These are phyloP conservation scores for Hippocampus comes DNA, from an alignment of 2,113 vertebrate genomes.

Conservation along the genomic window DNA sequence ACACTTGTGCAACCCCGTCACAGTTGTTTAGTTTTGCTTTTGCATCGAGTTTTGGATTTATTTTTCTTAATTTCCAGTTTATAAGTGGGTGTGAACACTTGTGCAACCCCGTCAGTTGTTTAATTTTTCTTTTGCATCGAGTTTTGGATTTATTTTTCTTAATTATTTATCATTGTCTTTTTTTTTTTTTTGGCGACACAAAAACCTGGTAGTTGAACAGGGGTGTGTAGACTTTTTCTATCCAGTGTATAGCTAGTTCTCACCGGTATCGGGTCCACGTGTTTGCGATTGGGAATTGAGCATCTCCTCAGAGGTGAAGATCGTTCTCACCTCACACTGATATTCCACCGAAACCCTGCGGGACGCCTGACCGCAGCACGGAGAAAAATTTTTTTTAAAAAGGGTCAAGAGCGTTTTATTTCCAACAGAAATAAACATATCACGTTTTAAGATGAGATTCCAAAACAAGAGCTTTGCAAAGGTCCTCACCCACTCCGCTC, in stretches of 20 bases:
- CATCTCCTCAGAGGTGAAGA: slow-evolving; percentile 79
- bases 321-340: slow-evolving; percentile 82
- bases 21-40: background rate
- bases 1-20: background rate
- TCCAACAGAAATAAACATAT: background rate
- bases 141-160: too few species aligned
- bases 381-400: background rate
- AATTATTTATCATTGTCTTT: background rate
- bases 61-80: too few species aligned
- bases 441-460: background rate
- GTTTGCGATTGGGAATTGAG: slow-evolving; percentile 52
- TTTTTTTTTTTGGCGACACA: background rate
- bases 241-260: slow-evolving; percentile 26
- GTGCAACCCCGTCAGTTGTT: background rate
- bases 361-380: slow-evolving; percentile 68
- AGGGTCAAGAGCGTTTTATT: background rate
- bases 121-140: background rate
- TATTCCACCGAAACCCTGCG: slow-evolving; percentile 83
- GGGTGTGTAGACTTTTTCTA: background rate
- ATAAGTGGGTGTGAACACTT: background rate
- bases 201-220: background rate
- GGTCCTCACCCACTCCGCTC: slow-evolving; percentile 77
- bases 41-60: too few species aligned
- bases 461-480: background rate
- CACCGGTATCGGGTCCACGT: slow-evolving; percentile 51